phyloP scores from a whole-genome alignment of 2,888 invertebrate genomes.

The Liopterus haemorrhoidalis region DNA sequence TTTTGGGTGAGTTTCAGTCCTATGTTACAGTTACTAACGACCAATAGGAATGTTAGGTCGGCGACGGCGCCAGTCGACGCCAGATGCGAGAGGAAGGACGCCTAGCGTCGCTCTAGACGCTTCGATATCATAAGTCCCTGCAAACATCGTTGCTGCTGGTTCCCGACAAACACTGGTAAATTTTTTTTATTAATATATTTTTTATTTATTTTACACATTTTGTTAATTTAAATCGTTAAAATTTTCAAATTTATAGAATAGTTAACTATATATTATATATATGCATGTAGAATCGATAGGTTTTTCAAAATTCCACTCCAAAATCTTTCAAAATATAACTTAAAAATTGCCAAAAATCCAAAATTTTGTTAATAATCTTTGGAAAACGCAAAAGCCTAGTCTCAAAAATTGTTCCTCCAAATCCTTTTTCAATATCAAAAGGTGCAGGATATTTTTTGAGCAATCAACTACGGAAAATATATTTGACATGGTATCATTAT shows the following conservation, averaged over 20 bases:
- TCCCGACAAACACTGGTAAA: slow-evolving; percentile 5
- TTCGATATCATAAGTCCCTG: slow-evolving; percentile 36
- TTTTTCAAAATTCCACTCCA: no score
- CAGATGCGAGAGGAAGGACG: slow-evolving; percentile 25
- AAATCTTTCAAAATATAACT: no score
- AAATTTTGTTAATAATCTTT: no score
- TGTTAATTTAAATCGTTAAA: background rate
- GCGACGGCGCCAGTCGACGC: slow-evolving; percentile 12
- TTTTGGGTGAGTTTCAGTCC: slow-evolving; percentile 13
- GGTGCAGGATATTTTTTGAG: no score
- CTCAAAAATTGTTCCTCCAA: no score
- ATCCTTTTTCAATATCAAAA: no score
- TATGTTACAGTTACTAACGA: slow-evolving; percentile 19
- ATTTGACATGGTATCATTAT: no score
- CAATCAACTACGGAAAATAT: no score
- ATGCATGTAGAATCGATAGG: no score
- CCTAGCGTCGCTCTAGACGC: slow-evolving; percentile 29
- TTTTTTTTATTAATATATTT: background rate
- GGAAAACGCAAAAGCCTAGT: no score
- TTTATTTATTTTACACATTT: background rate
- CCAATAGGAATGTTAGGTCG: slow-evolving; percentile 15
- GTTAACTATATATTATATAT: no score
- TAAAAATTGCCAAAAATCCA: no score
- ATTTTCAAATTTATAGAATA: background rate
- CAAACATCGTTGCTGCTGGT: slow-evolving; percentile 30